These are phyloP conservation scores for Notolepis coatsorum DNA, from an alignment of 2,797 vertebrate species.

Conservation along the genomic window DNA sequence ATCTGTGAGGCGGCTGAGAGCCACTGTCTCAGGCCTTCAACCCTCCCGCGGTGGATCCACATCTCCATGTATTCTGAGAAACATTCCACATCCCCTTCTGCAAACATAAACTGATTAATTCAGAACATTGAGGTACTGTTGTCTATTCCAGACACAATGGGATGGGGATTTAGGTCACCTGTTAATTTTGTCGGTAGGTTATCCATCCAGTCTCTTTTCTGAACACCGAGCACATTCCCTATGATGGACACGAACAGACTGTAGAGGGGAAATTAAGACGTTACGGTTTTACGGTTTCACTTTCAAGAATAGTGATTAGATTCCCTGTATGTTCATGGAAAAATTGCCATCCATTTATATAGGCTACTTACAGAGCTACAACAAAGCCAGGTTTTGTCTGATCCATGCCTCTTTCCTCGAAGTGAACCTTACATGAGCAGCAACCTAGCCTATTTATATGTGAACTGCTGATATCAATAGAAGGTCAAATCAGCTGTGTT, in stretches of 20 bases:
- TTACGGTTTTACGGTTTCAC: neutral
- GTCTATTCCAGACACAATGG: neutral
- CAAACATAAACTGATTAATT: constrained; percentile 1
- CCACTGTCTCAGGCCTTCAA: constrained; percentile 55
- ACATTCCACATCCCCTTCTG: constrained; percentile 61
- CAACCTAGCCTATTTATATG: constrained; percentile 38
- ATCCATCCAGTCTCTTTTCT: constrained; percentile 61
- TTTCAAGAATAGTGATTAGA: neutral
- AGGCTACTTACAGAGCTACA: constrained; percentile 35
- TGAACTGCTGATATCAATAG: neutral
- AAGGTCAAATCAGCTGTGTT: constrained; percentile 53
- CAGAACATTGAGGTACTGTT: neutral
- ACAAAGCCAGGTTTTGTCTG: constrained; percentile 4
- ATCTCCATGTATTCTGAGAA: constrained; percentile 76
- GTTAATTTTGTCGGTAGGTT: constrained; percentile 25
- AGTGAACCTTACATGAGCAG: neutral
- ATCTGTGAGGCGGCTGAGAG: constrained; percentile 59
- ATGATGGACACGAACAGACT: constrained; percentile 18
- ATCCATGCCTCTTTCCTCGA: constrained; percentile 25
- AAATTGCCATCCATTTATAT: too few species aligned
- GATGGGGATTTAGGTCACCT: constrained; percentile 52
- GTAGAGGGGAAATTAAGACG: constrained; percentile 16
- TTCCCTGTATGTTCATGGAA: too few species aligned
- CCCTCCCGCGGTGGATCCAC: constrained; percentile 54
- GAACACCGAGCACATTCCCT: constrained; percentile 37